Percentiles rank a stretch among this genome's conserved stretches.
Evolutionary conservation across 2,797 vertebrate species (phyloP).

Genomic region (Denticeps clupeoides): DNA sequence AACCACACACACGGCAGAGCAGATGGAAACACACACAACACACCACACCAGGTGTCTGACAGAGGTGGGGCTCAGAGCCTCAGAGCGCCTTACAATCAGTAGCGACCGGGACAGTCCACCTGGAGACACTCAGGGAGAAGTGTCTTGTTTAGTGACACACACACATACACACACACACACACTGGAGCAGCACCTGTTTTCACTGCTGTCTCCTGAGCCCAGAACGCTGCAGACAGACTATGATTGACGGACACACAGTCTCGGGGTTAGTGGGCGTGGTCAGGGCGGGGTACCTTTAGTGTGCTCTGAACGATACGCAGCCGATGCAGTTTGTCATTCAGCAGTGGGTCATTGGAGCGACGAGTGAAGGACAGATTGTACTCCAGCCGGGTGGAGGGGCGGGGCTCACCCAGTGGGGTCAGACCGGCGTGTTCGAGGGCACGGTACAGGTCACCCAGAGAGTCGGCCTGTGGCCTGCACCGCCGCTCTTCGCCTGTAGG

Average conservation of each 20-base stretch:
- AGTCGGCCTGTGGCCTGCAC: conserved; percentile 70
- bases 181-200: too few relatives aligned
- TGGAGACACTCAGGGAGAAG: too few relatives aligned
- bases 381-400: conserved; percentile 74
- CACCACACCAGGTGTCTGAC: too few relatives aligned
- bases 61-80: too few relatives aligned
- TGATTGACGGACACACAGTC: too few relatives aligned
- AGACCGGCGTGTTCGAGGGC: conserved; percentile 86
- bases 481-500: conserved; percentile 36
- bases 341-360: conserved; percentile 83
- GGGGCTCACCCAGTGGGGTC: conserved; percentile 76
- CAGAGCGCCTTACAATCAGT: too few relatives aligned
- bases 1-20: conserved; percentile 11
- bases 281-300: conserved; percentile 97
- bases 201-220: conserved; percentile 27
- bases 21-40: conserved; percentile 5
- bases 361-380: conserved; percentile 87
- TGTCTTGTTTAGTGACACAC: too few relatives aligned
- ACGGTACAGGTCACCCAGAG: conserved; percentile 86
- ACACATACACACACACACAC: too few relatives aligned
- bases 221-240: conserved; percentile 15
- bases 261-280: too few relatives aligned
- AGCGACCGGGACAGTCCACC: too few relatives aligned
- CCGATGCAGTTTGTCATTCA: conserved; percentile 91
- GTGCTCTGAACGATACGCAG: conserved; percentile 95